Evolutionary conservation across 2,113 vertebrate species (phyloP), one percentile per base, ranked within the genome.

Genomic region (Tyrannus savana): DNA sequence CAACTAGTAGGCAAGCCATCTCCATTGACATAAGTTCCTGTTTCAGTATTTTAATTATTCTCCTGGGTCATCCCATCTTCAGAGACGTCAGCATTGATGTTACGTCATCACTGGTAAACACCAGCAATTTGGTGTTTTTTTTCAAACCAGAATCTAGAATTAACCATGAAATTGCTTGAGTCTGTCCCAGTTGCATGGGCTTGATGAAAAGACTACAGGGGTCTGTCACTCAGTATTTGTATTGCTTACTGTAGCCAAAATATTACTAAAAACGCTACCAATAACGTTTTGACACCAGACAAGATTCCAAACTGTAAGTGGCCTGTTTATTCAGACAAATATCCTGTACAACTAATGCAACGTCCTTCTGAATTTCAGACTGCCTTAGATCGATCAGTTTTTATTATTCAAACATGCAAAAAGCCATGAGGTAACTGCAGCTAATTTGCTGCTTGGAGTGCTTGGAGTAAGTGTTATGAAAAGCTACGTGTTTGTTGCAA

Each of bases 1-100:
- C 18, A 3, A 58, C 64, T n/a, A 64, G 39, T 28, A 69, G 59
- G 83, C 39, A 64, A 90, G 44, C 55, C 49, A 69, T 68, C n/a
- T 84, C 52, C 75, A 84, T 13, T 63, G 78, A 69, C 59, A 56
- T 25, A 46, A 86, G 71, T 47, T 86, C 47, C 24, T 68, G 63
- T 62, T 87, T 83, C 56, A 55, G 24, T 37, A 75, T 74, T 92
- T 84, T 84, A 94, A 94, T 93, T 93, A 72, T 53, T 74, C 72
- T 75, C 64, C 49, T 33, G 52, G 87, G 85, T 89, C 88, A 90
- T 64, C 52, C 18, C 25, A 52, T 56, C 68, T 64, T 91, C 78
- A 74, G 53, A 41, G 27, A 83, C 14, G 0, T 66, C 71, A 89
- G 24, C 35, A 79, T 3, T 82, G 58, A 69, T 35, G 24, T 41